Percentiles rank a stretch among this genome's conserved stretches.
Conservation (phyloP, 2,888 invertebrate genomes). For the Siphlonurus alternatus region DNA sequence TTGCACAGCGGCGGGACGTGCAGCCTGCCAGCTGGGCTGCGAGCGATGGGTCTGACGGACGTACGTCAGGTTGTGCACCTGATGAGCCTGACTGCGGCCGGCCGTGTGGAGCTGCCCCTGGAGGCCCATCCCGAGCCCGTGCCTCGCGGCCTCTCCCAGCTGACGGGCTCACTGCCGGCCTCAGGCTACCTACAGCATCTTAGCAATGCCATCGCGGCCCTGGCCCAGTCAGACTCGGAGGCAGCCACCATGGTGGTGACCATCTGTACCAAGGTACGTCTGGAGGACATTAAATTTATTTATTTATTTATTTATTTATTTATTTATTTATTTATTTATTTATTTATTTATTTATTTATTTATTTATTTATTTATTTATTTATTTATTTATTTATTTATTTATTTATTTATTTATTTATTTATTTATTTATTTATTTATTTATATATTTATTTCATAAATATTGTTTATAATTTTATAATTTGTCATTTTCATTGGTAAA, state of each 20-base stretch:
- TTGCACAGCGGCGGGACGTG: slow-evolving; percentile 28
- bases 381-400: not conserved
- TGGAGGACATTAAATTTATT: slow-evolving; percentile 10
- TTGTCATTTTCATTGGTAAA: no score
- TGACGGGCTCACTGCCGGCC: not conserved
- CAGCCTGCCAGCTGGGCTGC: slow-evolving; percentile 28
- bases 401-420: slow-evolving; percentile 1
- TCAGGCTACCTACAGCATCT: slow-evolving; percentile 18
- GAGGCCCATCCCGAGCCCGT: slow-evolving; percentile 7
- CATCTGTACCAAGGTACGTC: slow-evolving; percentile 39
- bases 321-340: not conserved
- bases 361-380: not conserved
- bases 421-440: not conserved
- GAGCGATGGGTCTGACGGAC: slow-evolving; percentile 35
- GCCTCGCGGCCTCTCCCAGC: not conserved
- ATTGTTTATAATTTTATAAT: not conserved
- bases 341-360: not conserved
- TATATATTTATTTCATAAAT: not conserved
- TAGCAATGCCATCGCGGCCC: slow-evolving; percentile 30
- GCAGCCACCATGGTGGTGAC: slow-evolving; percentile 37
- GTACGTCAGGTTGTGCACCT: slow-evolving; percentile 37
- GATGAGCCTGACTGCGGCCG: slow-evolving; percentile 40
- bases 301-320: not conserved
- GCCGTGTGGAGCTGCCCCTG: slow-evolving; percentile 28
- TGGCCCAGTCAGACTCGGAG: slow-evolving; percentile 34